Evolutionary conservation across 2,888 invertebrate genomes (phyloP).

Genomic region (Meghimatium bilineatum): DNA sequence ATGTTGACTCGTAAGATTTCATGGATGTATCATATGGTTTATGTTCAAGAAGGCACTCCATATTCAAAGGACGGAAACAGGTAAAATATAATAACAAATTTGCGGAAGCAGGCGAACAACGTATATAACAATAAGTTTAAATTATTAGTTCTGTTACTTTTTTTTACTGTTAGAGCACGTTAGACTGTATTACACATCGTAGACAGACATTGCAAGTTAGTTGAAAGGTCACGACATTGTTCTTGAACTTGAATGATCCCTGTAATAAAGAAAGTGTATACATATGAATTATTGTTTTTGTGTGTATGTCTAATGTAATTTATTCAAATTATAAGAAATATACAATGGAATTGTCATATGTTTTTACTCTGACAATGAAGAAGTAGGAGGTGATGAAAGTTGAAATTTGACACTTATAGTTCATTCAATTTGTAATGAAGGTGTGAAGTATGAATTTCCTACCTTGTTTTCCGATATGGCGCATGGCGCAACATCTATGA

Average conservation of each 20-base stretch:
- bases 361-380: too few species aligned
- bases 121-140: not conserved
- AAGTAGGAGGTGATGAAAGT: too few species aligned
- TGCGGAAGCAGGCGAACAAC: not conserved
- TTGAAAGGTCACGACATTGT: not conserved
- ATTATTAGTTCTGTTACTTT: not conserved
- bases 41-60: constrained; percentile 56
- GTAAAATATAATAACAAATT: too few species aligned
- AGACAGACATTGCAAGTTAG: not conserved
- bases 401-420: too few species aligned
- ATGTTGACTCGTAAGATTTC: constrained; percentile 28
- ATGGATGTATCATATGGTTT: constrained; percentile 51
- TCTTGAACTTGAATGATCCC: not conserved
- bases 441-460: too few species aligned
- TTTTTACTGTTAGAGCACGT: not conserved
- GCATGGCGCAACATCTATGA: too few species aligned
- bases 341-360: too few species aligned
- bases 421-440: too few species aligned
- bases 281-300: not conserved
- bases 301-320: too few species aligned
- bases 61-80: not conserved
- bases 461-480: too few species aligned
- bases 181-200: not conserved
- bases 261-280: not conserved
- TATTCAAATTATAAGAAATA: too few species aligned